Base-by-base conservation (phyloP, 2,797 vertebrate genomes). In the Acomys russatus region DNA sequence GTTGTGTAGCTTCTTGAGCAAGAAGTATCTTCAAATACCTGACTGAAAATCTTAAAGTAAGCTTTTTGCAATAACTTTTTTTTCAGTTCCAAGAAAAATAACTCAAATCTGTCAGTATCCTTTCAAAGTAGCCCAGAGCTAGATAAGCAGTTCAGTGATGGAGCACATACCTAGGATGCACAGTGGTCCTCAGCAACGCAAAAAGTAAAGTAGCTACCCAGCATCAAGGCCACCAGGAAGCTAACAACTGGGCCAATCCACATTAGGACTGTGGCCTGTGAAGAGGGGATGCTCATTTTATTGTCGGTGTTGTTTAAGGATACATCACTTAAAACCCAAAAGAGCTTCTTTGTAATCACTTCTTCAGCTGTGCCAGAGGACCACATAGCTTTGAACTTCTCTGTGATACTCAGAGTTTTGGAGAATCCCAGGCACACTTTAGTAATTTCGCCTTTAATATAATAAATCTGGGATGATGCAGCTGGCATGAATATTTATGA, bases 401-500 rank as follows among this genome's bases (percentile, higher is more conserved):
- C 30, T 38, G 88, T 38, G 25, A 49, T 90, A 33, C 80, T 77
- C 73, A 20, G 8, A 83, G 3, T 90, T 93, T 80, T 92, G 73
- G 18, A 95, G 87, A 85, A 82, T 96, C 84, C 80, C 76, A 97
- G 85, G 35, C 68, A 88, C 33, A 70, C 25, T 73, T 95, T 90
- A 96, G 84, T 92, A 82, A 95, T 84, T 88, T 18, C 18, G 77
- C 91, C 64, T 94, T 91, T 92, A 91, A 64, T 95, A 61, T 94
- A 56, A 97, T 96, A 91, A 96, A 93, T 90, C 70, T 49, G 56
- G 51, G 33, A 11, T 88, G 85, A 44, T 73, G 22, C 54, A 68
- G 77, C 76, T 90, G 66, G 86, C 56, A 91, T 90, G 89, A 94
- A 94, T 91, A 88, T 94, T 91, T 92, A 96, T 95, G 92, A 97